Conservation (phyloP, 2,113 vertebrate species). For the Myrmophylax atrothorax region DNA sequence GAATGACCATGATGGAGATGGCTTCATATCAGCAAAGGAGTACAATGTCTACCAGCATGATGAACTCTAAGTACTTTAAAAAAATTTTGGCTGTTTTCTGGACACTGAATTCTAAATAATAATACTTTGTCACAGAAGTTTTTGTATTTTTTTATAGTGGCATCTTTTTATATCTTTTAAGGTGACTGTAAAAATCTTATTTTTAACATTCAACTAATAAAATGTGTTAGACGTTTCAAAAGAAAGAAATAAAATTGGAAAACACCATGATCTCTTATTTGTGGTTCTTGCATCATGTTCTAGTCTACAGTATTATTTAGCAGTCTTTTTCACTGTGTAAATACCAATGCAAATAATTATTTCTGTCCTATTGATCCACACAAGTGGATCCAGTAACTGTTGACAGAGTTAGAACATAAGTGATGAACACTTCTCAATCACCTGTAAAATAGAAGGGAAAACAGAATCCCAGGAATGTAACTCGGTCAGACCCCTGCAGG, state of each 20-base stretch:
- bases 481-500: neutral
- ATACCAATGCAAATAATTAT: neutral
- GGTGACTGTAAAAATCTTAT: slow-evolving; percentile 19
- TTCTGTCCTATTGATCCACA: neutral
- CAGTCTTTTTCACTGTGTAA: neutral
- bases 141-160: slow-evolving; percentile 21
- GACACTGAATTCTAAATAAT: slow-evolving; percentile 37
- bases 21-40: slow-evolving; percentile 88
- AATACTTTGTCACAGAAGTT: neutral
- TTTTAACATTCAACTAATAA: slow-evolving; percentile 37
- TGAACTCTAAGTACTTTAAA: slow-evolving; percentile 81
- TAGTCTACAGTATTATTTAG: neutral
- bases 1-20: slow-evolving; percentile 86
- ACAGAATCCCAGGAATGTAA: neutral
- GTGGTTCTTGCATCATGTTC: neutral
- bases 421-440: neutral
- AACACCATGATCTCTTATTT: neutral
- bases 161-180: slow-evolving; percentile 40
- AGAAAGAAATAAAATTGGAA: slow-evolving; percentile 30
- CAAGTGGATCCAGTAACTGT: neutral
- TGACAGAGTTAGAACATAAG: neutral
- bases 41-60: slow-evolving; percentile 93
- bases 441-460: neutral
- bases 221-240: neutral
- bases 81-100: neutral